These are phyloP conservation scores for Catharus ustulatus DNA, from an alignment of 2,797 vertebrate genomes.

Conservation along the genomic window DNA sequence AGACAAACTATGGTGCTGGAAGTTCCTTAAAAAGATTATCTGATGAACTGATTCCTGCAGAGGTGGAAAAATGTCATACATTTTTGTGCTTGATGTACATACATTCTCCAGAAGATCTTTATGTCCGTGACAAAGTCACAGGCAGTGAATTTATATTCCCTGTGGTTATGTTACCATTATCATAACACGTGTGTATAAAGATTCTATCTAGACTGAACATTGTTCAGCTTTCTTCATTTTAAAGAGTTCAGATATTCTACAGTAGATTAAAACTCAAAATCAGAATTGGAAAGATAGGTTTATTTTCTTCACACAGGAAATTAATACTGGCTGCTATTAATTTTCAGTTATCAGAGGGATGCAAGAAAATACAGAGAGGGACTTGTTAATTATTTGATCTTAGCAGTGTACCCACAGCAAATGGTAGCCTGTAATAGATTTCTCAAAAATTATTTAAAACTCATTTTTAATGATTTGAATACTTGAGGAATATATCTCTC, in stretches of 20 bases:
- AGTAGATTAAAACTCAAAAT: conserved; percentile 11
- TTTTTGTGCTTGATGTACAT: background rate
- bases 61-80: conserved; percentile 57
- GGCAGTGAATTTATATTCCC: conserved; percentile 38
- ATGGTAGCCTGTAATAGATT: conserved; percentile 20
- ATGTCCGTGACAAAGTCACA: background rate
- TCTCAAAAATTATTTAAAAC: conserved; percentile 18
- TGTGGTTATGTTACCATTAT: background rate
- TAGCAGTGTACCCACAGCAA: conserved; percentile 49
- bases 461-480: conserved; percentile 48
- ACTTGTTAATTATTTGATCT: conserved; percentile 65
- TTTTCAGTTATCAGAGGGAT: conserved; percentile 41
- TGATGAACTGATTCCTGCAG: conserved; percentile 63
- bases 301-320: conserved; percentile 63
- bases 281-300: background rate
- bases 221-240: conserved; percentile 48
- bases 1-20: conserved; percentile 66
- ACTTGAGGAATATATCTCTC: conserved; percentile 17
- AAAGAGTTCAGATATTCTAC: conserved; percentile 7
- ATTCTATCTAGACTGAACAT: conserved; percentile 38
- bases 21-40: conserved; percentile 73
- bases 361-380: background rate
- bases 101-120: conserved; percentile 21
- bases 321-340: conserved; percentile 62
- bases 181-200: background rate